Evolutionary conservation across 1,140 invertebrate genomes (phyloP).

Genomic region (Zaprionus capensis): DNA sequence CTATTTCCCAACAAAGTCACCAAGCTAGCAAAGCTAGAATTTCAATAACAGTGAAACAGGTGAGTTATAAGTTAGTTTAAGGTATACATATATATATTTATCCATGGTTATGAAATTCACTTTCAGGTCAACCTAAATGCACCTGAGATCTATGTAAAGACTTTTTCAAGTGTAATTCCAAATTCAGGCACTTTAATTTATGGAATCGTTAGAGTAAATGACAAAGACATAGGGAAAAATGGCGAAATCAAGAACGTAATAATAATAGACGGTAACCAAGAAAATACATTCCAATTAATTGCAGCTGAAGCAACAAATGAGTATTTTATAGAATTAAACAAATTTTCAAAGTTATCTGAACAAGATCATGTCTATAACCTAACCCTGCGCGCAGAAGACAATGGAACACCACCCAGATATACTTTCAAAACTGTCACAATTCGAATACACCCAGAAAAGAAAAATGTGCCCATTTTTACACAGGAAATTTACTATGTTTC

Average conservation of each 20-base stretch:
- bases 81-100: background rate
- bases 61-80: conserved; percentile 30
- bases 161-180: conserved; percentile 92
- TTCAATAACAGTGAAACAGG: conserved; percentile 89
- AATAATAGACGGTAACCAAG: conserved; percentile 94
- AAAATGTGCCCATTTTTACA: conserved; percentile 95
- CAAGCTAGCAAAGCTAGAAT: conserved; percentile 90
- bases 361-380: conserved; percentile 92
- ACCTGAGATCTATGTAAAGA: conserved; percentile 92
- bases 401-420: conserved; percentile 90
- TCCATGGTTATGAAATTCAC: background rate
- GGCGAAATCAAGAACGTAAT: conserved; percentile 93
- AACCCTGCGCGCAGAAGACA: conserved; percentile 93
- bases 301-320: conserved; percentile 87
- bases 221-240: conserved; percentile 92
- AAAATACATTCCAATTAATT: conserved; percentile 92
- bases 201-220: conserved; percentile 93
- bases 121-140: conserved; percentile 91
- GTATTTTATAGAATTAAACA: conserved; percentile 91
- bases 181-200: conserved; percentile 94
- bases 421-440: conserved; percentile 91
- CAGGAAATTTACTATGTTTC: conserved; percentile 94
- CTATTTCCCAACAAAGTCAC: conserved; percentile 86
- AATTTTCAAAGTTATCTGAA: conserved; percentile 90
- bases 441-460: conserved; percentile 91